phyloP scores from a whole-genome alignment of 2,888 invertebrate genomes.

The Pilophorus perplexus region DNA sequence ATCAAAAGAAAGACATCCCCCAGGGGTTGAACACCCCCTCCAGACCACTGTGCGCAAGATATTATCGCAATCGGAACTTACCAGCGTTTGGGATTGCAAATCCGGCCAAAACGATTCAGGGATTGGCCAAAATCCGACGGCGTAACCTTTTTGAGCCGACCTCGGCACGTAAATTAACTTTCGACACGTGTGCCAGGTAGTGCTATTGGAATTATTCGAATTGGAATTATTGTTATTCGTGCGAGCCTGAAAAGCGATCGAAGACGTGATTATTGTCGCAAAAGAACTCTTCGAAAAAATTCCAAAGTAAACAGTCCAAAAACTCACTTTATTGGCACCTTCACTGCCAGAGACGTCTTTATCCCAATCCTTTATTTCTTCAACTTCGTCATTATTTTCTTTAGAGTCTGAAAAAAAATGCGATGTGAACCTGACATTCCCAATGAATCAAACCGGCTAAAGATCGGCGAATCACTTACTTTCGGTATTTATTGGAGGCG shows the following conservation, averaged over 20 bases:
- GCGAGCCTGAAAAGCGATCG: slow-evolving; percentile 27
- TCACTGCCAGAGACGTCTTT: slow-evolving; percentile 43
- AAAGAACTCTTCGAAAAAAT: not conserved
- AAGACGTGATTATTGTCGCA: not conserved
- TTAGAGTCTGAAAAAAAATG: slow-evolving; percentile 39
- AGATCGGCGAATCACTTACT: slow-evolving; percentile 41
- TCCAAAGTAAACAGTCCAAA: not conserved
- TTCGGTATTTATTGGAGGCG: slow-evolving; percentile 59
- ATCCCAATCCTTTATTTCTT: slow-evolving; percentile 54
- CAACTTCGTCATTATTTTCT: slow-evolving; percentile 53
- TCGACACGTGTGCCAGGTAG: slow-evolving; percentile 78
- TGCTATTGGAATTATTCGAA: slow-evolving; percentile 16
- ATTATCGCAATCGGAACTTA: too few relatives aligned
- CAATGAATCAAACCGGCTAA: not conserved
- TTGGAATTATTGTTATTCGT: slow-evolving; percentile 9
- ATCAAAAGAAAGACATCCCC: too few relatives aligned
- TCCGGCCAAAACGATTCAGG: slow-evolving; percentile 99
- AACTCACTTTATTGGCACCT: slow-evolving; percentile 36
- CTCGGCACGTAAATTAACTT: slow-evolving; percentile 88
- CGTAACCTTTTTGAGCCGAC: slow-evolving; percentile 85
- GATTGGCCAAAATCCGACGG: slow-evolving; percentile 96
- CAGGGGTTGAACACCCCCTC: too few relatives aligned
- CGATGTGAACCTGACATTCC: too few relatives aligned
- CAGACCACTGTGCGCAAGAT: too few relatives aligned
- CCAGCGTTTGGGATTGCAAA: slow-evolving; percentile 76